Conservation (phyloP, 2,888 invertebrate species). For the Drosophila prostipennis region DNA sequence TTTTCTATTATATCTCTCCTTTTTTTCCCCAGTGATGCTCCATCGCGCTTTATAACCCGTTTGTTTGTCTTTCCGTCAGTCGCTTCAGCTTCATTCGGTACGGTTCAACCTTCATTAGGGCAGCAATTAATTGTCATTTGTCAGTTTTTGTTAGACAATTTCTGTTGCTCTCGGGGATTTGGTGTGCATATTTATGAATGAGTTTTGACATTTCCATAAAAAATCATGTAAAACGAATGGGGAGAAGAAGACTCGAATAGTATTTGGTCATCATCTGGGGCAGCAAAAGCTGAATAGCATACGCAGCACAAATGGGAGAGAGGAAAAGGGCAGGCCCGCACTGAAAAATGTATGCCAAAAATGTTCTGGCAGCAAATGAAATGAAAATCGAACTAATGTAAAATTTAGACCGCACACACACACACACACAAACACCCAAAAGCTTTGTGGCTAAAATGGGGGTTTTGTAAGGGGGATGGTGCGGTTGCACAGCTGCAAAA, state of each 20-base stretch:
- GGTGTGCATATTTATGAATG: constrained; percentile 52
- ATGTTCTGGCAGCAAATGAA: constrained; percentile 66
- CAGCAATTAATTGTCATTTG: constrained; percentile 78
- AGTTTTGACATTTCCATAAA: constrained; percentile 35
- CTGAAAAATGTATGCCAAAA: constrained; percentile 54
- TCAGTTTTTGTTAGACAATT: constrained; percentile 47
- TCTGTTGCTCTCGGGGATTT: constrained; percentile 21
- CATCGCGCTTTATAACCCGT: constrained; percentile 69
- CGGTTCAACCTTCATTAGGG: constrained; percentile 53
- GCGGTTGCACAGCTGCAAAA: constrained; percentile 57
- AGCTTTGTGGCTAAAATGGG: not conserved
- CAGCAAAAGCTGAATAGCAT: not conserved
- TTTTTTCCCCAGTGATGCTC: constrained; percentile 49
- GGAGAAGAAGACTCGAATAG: not conserved
- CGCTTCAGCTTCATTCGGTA: constrained; percentile 3
- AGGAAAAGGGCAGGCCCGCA: constrained; percentile 9
- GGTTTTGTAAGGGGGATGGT: not conserved
- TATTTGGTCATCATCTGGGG: constrained; percentile 19
- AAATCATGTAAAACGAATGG: constrained; percentile 23
- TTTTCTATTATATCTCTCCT: constrained; percentile 25
- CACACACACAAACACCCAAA: not conserved
- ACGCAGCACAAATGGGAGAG: not conserved
- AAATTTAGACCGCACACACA: constrained; percentile 56
- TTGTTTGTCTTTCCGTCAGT: constrained; percentile 45
- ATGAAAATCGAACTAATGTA: constrained; percentile 77